Evolutionary conservation across 2,113 vertebrate species (phyloP).

Genomic region (Ptyas mucosa): DNA sequence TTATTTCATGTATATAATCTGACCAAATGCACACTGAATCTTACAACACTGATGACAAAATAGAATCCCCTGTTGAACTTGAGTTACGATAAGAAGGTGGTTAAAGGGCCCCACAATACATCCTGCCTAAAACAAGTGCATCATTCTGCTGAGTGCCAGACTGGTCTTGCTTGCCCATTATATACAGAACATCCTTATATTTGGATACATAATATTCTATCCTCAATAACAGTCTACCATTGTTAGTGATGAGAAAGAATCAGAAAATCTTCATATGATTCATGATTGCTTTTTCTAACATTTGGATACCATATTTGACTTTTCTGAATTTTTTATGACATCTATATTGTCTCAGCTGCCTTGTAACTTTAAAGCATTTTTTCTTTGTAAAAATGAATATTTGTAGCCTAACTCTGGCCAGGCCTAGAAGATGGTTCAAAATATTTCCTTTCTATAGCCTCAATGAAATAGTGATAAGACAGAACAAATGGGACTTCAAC

Average conservation of each 20-base stretch:
- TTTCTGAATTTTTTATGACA: background rate
- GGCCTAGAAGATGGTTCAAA: no score
- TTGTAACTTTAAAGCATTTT: background rate
- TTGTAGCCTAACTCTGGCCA: no score
- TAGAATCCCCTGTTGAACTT: background rate
- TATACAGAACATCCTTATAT: background rate
- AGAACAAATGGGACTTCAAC: no score
- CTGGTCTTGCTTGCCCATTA: background rate
- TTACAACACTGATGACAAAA: background rate
- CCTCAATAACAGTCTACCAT: background rate
- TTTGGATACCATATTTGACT: background rate
- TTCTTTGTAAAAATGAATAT: no score
- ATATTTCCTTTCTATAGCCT: no score
- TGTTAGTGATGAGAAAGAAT: background rate
- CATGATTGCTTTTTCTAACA: background rate
- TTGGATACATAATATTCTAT: background rate
- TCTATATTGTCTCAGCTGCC: background rate
- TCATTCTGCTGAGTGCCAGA: background rate
- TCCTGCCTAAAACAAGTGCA: background rate
- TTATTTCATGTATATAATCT: background rate
- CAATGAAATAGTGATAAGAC: no score
- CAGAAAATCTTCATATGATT: background rate
- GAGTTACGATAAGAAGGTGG: background rate
- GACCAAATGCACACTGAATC: background rate
- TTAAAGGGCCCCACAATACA: background rate